phyloP scores from a whole-genome alignment of 2,113 vertebrate genomes.

The Coregonus clupeaformis region DNA sequence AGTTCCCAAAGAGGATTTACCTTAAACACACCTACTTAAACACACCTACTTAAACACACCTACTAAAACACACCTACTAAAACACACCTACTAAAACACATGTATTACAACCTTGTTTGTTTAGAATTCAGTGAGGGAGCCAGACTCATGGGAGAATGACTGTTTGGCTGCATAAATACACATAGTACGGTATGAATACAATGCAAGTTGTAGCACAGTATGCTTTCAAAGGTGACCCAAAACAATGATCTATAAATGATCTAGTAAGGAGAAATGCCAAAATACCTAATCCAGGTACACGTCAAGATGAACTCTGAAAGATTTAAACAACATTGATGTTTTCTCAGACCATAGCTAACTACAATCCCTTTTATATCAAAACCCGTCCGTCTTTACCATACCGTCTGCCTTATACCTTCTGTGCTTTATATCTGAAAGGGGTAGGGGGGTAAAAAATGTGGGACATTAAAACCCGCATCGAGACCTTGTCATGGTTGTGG shows the following conservation, averaged over 20 bases:
- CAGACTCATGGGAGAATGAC: not conserved
- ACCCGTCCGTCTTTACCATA: too few species aligned
- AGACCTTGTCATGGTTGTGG: too few species aligned
- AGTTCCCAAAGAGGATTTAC: not conserved
- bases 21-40: not conserved
- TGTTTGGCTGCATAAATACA: not conserved
- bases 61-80: too few species aligned
- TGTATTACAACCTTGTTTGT: not conserved
- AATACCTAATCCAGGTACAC: not conserved
- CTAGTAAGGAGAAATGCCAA: not conserved
- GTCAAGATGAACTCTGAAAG: not conserved
- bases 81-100: too few species aligned
- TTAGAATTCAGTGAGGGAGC: not conserved
- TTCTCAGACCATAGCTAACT: not conserved
- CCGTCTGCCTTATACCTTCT: too few species aligned
- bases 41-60: too few species aligned
- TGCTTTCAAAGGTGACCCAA: not conserved
- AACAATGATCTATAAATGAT: not conserved
- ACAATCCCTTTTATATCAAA: too few species aligned
- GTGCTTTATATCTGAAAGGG: too few species aligned
- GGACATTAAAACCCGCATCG: too few species aligned
- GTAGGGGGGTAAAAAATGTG: too few species aligned
- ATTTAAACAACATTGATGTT: not conserved
- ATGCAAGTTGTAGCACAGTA: not conserved
- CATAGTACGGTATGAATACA: not conserved